A percentile compares a stretch with the other conserved stretches of the same genome.
Conservation (phyloP, 2,113 vertebrate genomes). For the Theristicus caerulescens region DNA sequence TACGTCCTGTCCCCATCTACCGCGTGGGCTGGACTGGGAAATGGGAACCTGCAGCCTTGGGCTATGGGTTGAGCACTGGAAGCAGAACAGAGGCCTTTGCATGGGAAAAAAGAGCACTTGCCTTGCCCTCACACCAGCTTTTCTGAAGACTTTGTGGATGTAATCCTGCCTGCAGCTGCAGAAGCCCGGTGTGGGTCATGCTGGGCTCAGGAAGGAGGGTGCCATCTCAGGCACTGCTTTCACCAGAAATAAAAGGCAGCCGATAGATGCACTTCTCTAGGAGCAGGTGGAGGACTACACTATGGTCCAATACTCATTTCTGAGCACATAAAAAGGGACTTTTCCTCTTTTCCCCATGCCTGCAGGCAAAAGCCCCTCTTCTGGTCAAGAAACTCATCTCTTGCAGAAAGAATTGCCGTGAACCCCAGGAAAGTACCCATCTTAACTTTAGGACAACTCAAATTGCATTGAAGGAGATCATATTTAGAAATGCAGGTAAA, state of each 20-base stretch:
- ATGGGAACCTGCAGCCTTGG: background rate
- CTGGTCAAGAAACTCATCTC: background rate
- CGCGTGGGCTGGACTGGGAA: background rate
- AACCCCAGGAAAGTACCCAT: background rate
- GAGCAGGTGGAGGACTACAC: background rate
- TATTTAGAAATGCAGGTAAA: background rate
- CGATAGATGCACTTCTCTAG: background rate
- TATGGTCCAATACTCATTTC: background rate
- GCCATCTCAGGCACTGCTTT: background rate
- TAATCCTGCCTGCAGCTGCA: background rate
- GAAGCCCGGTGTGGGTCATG: background rate
- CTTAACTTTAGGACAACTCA: background rate
- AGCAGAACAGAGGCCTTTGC: background rate
- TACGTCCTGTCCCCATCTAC: rapidly evolving
- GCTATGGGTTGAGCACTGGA: background rate
- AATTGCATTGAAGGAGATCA: background rate
- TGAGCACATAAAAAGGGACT: background rate
- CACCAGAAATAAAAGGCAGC: background rate
- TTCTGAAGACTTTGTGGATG: background rate
- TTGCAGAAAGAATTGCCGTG: background rate
- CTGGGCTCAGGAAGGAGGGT: background rate
- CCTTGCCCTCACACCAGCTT: background rate
- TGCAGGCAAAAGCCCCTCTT: background rate
- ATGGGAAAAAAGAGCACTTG: background rate
- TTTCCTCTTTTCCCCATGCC: background rate